Evolutionary conservation across 2,113 vertebrate species (phyloP).

Genomic region (Peromyscus polionotus): DNA sequence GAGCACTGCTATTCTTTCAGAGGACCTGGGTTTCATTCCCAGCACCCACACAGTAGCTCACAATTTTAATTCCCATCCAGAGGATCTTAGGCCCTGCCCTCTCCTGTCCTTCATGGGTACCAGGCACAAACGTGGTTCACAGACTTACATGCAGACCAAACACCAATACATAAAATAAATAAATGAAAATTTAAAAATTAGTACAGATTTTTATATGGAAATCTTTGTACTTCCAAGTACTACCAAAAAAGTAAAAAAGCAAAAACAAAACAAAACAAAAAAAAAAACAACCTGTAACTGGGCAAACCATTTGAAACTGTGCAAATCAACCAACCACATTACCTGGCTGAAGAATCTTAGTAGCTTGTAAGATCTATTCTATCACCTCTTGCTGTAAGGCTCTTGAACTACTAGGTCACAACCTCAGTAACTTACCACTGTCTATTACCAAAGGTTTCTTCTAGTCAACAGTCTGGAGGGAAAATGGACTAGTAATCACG

Average conservation of each 20-base stretch:
- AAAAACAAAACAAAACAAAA: constrained; percentile 13
- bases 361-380: not conserved
- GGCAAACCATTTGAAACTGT: constrained; percentile 1
- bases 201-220: constrained; percentile 34
- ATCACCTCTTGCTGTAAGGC: not conserved
- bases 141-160: not conserved
- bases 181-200: not conserved
- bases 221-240: constrained; percentile 35
- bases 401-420: not conserved
- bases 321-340: not conserved
- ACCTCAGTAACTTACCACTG: not conserved
- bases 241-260: not conserved
- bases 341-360: not conserved
- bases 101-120: not conserved
- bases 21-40: not conserved
- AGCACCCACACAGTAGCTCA: not conserved
- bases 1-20: not conserved
- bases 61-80: not conserved
- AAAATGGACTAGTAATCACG: not conserved
- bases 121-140: not conserved
- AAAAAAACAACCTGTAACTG: not conserved
- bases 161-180: not conserved
- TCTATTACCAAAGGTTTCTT: not conserved
- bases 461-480: not conserved
- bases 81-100: not conserved